Percentiles rank a stretch among this genome's conserved stretches.
Conservation (phyloP, 92 coral and sea anemone species). For the Porites rus region DNA sequence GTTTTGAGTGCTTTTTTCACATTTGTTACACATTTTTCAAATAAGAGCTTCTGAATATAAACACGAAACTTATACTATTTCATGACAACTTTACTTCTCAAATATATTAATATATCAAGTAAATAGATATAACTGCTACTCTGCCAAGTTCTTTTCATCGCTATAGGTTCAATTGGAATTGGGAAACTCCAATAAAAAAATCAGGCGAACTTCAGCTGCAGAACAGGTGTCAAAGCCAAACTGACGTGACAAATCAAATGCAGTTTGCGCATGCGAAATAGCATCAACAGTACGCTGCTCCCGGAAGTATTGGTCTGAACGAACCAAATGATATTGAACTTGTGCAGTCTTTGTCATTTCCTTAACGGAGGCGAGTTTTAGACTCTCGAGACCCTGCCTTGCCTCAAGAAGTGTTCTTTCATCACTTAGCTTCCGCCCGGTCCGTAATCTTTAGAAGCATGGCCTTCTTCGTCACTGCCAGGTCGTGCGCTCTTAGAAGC, state of each 20-base stretch:
- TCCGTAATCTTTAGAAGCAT: conserved; percentile 49
- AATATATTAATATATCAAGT: too few relatives aligned
- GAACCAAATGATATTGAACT: conserved; percentile 43
- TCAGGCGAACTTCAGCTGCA: neutral
- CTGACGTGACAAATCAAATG: conserved; percentile 51
- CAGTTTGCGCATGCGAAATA: conserved; percentile 43
- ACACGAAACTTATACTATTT: too few relatives aligned
- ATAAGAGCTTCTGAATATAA: too few relatives aligned
- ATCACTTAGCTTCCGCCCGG: conserved; percentile 3
- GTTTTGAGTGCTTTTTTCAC: too few relatives aligned
- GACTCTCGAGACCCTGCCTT: conserved; percentile 46
- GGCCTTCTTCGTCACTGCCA: conserved; percentile 54
- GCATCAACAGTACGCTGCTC: conserved; percentile 28
- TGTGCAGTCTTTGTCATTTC: conserved; percentile 48
- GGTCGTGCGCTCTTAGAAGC: conserved; percentile 40
- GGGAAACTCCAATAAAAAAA: neutral
- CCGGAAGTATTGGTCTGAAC: conserved; percentile 67
- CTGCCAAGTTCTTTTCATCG: too few relatives aligned
- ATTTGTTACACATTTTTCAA: too few relatives aligned
- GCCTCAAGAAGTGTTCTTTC: conserved; percentile 59
- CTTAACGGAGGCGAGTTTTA: conserved; percentile 4
- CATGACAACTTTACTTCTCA: too few relatives aligned
- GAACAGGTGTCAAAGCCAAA: conserved; percentile 38
- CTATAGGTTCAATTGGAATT: neutral
- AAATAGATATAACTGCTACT: too few relatives aligned